These are phyloP conservation scores for Phrynocephalus forsythii DNA, from an alignment of 2,797 vertebrate genomes.

Conservation along the genomic window DNA sequence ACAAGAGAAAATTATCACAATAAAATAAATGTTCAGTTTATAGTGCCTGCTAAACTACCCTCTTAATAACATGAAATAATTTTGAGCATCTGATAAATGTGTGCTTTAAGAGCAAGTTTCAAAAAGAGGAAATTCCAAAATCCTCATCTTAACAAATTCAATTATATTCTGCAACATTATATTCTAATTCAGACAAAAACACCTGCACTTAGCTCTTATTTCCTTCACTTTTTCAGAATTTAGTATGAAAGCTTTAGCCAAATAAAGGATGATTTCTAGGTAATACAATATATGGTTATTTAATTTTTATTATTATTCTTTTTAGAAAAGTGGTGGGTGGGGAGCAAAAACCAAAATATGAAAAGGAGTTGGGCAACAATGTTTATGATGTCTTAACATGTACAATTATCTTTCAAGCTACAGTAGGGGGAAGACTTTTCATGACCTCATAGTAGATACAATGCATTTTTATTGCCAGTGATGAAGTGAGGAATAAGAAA, in stretches of 20 bases:
- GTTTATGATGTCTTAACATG: slow-evolving; percentile 64
- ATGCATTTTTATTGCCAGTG: slow-evolving; percentile 61
- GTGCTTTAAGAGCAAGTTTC: slow-evolving; percentile 36
- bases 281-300: slow-evolving; percentile 62
- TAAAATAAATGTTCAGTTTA: slow-evolving; percentile 67
- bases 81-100: neutral
- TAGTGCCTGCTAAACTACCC: slow-evolving; percentile 49
- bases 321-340: slow-evolving; percentile 5
- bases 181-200: slow-evolving; percentile 66
- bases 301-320: neutral
- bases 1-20: slow-evolving; percentile 46
- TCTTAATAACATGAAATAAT: slow-evolving; percentile 48
- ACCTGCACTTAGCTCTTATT: slow-evolving; percentile 67
- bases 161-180: slow-evolving; percentile 67
- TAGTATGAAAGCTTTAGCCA: slow-evolving; percentile 59
- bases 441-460: slow-evolving; percentile 41
- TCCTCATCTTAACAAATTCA: slow-evolving; percentile 60
- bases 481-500: slow-evolving; percentile 52
- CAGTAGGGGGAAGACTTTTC: slow-evolving; percentile 55
- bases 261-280: slow-evolving; percentile 67
- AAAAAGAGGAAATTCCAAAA: slow-evolving; percentile 27
- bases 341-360: slow-evolving; percentile 42
- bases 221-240: slow-evolving; percentile 64
- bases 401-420: slow-evolving; percentile 64
- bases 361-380: slow-evolving; percentile 67